Conservation (phyloP, 1,140 invertebrate genomes). For the Helicoverpa armigera region DNA sequence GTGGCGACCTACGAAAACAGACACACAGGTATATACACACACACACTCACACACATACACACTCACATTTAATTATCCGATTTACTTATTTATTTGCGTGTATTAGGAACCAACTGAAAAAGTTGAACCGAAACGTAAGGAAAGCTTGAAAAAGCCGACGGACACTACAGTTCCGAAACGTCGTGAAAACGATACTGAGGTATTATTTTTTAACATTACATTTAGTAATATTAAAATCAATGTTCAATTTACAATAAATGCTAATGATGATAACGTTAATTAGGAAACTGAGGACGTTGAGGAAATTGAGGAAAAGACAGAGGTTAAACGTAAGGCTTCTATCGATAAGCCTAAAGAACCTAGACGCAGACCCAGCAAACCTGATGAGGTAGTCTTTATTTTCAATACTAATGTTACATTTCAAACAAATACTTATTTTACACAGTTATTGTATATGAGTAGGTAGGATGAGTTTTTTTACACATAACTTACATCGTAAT, state of each 20-base stretch:
- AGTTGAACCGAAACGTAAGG: constrained; percentile 68
- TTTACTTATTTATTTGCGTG: constrained; percentile 3
- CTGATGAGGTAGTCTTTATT: constrained; percentile 49
- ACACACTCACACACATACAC: constrained; percentile 53
- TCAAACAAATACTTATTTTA: neutral
- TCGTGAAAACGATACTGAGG: constrained; percentile 62
- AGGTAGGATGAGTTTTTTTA: neutral
- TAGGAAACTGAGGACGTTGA: constrained; percentile 65
- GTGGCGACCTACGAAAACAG: constrained; percentile 77
- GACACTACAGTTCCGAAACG: constrained; percentile 59
- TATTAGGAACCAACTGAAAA: constrained; percentile 65
- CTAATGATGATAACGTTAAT: constrained; percentile 49
- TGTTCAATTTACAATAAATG: constrained; percentile 13
- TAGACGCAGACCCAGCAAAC: constrained; percentile 48
- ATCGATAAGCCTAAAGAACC: constrained; percentile 48
- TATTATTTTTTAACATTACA: neutral
- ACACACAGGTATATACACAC: constrained; percentile 78
- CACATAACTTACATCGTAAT: neutral
- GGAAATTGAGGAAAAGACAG: constrained; percentile 51
- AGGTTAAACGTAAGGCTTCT: constrained; percentile 49
- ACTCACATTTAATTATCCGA: constrained; percentile 31
- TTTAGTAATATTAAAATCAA: neutral
- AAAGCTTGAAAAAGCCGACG: constrained; percentile 65
- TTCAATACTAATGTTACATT: neutral
- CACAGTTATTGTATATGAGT: neutral